A percentile compares a stretch with the other conserved stretches of the same genome.
Conservation (phyloP, 2,888 invertebrate genomes). For the Hirtodrosophila confusa region DNA sequence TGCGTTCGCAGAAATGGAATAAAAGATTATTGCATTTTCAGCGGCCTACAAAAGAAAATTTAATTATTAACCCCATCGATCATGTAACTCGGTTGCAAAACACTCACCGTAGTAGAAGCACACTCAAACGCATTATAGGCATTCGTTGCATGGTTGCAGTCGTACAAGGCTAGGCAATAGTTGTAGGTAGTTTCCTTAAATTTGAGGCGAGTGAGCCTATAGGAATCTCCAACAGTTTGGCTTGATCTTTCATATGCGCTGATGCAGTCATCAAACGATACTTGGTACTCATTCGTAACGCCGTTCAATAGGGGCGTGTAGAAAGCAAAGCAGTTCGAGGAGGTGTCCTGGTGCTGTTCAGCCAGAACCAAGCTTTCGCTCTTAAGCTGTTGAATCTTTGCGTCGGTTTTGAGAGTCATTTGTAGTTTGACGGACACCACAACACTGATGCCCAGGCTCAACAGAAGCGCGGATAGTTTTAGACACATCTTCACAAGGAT, state of each 20-base stretch:
- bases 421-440: constrained; percentile 13
- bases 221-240: neutral
- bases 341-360: constrained; percentile 21
- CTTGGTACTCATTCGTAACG: constrained; percentile 29
- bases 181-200: neutral
- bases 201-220: neutral
- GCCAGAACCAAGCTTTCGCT: constrained; percentile 40
- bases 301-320: constrained; percentile 35
- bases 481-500: constrained; percentile 34
- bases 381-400: constrained; percentile 33
- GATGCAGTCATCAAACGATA: constrained; percentile 26
- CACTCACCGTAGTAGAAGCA: constrained; percentile 21
- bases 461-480: constrained; percentile 34
- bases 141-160: constrained; percentile 1
- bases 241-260: neutral
- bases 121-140: constrained; percentile 21
- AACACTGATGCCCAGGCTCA: constrained; percentile 21
- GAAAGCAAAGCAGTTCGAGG: constrained; percentile 29
- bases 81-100: neutral
- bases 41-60: constrained; percentile 4
- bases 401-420: constrained; percentile 6
- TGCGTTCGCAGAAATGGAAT: constrained; percentile 39
- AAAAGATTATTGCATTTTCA: constrained; percentile 45
- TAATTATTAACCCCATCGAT: neutral
- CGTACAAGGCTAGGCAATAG: constrained; percentile 24